Percentiles rank a stretch among this genome's conserved stretches.
Conservation (phyloP, 2,113 vertebrate genomes). For the Scytalopus superciliaris region DNA sequence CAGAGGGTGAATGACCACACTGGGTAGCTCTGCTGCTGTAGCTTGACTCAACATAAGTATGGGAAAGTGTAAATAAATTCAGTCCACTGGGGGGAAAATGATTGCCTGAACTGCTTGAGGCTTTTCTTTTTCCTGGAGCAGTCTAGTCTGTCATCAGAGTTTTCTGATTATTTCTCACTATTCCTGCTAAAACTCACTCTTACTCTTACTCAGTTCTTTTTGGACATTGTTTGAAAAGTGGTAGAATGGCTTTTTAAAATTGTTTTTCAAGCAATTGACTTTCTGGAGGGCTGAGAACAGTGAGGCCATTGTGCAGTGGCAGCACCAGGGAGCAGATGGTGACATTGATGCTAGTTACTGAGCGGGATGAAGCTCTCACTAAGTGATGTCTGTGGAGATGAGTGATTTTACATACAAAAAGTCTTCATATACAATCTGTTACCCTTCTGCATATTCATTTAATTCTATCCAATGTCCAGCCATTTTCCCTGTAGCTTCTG, state of each 20-base stretch:
- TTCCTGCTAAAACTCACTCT: background rate
- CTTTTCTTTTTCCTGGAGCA: background rate
- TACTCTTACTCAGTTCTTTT: background rate
- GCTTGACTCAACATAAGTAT: background rate
- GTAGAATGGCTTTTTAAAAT: background rate
- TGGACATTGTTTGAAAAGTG: background rate
- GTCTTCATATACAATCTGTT: background rate
- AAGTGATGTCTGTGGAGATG: background rate
- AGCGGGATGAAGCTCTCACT: background rate
- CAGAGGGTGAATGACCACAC: background rate
- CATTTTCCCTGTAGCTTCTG: background rate
- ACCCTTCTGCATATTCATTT: background rate
- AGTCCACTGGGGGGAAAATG: background rate
- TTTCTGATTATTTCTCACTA: background rate
- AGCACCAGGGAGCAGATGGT: conserved; percentile 16
- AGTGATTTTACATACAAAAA: background rate
- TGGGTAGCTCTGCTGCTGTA: background rate
- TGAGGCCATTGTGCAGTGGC: background rate
- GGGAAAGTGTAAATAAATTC: background rate
- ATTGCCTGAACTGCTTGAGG: background rate
- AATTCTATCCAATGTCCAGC: background rate
- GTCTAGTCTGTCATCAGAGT: background rate
- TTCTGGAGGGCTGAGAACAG: background rate
- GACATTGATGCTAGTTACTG: background rate
- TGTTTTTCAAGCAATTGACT: background rate